Conservation (phyloP, 1,140 invertebrate species). For the Myzus persicae region DNA sequence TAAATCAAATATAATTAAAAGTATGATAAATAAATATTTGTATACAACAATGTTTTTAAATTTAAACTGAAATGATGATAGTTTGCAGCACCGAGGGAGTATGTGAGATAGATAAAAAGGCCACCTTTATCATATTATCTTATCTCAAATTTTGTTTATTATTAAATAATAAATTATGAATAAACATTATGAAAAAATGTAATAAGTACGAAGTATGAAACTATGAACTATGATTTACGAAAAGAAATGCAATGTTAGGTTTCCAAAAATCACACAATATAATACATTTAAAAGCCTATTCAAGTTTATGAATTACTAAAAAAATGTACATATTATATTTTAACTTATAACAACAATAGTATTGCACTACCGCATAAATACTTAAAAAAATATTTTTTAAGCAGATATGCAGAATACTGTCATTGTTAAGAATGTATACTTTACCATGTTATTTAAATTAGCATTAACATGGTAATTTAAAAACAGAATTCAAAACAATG, state of each 20-base stretch:
- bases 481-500: neutral
- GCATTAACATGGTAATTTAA: neutral
- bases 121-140: neutral
- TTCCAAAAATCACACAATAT: neutral
- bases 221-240: neutral
- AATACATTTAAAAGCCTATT: neutral
- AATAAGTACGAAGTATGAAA: neutral
- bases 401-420: no score
- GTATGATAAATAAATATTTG: neutral
- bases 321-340: neutral
- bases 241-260: neutral
- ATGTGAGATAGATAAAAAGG: neutral
- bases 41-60: constrained; percentile 42
- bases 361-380: no score
- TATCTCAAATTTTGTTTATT: neutral
- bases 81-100: constrained; percentile 39
- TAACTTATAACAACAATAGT: neutral
- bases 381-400: no score
- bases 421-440: neutral
- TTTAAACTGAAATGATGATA: neutral
- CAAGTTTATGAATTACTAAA: neutral
- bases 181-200: neutral
- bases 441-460: neutral
- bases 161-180: neutral
- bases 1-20: constrained; percentile 30